Conservation (phyloP, 1,140 invertebrate genomes). For the Globodera rostochiensis region DNA sequence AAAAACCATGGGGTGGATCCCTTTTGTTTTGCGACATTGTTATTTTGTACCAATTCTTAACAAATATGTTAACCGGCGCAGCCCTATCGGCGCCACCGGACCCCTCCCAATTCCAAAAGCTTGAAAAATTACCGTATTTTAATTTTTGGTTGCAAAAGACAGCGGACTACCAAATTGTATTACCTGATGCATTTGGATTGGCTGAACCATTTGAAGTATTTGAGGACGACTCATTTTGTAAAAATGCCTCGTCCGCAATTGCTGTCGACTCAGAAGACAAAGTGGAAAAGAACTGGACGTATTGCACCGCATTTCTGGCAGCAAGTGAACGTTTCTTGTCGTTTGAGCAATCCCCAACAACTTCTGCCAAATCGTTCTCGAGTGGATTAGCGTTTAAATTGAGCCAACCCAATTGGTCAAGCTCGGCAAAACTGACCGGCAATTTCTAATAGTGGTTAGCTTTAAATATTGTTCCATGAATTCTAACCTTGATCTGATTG, state of each 20-base stretch:
- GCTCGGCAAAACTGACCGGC: slow-evolving; percentile 17
- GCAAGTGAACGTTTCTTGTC: slow-evolving; percentile 4
- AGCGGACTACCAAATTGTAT: no score
- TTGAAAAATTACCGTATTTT: no score
- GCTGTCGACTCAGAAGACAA: slow-evolving; percentile 18
- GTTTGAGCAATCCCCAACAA: slow-evolving; percentile 13
- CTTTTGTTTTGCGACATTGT: no score
- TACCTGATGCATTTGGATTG: neutral
- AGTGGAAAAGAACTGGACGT: slow-evolving; percentile 17
- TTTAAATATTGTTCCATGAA: neutral
- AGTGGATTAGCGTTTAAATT: slow-evolving; percentile 27
- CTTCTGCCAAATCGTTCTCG: slow-evolving; percentile 23
- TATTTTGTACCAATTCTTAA: no score
- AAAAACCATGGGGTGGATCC: no score
- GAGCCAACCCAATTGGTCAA: slow-evolving; percentile 16
- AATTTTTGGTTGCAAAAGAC: no score
- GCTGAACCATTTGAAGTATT: slow-evolving; percentile 1
- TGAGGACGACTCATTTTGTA: slow-evolving; percentile 20
- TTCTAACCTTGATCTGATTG: slow-evolving; percentile 16
- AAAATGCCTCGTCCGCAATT: slow-evolving; percentile 5
- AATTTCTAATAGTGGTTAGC: slow-evolving; percentile 6
- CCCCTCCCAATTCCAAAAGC: no score
- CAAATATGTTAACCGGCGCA: no score
- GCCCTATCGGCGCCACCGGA: no score
- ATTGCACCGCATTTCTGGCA: slow-evolving; percentile 20